phyloP scores from a whole-genome alignment of 2,797 vertebrate species.

The Myoxocephalus aenaeus region DNA sequence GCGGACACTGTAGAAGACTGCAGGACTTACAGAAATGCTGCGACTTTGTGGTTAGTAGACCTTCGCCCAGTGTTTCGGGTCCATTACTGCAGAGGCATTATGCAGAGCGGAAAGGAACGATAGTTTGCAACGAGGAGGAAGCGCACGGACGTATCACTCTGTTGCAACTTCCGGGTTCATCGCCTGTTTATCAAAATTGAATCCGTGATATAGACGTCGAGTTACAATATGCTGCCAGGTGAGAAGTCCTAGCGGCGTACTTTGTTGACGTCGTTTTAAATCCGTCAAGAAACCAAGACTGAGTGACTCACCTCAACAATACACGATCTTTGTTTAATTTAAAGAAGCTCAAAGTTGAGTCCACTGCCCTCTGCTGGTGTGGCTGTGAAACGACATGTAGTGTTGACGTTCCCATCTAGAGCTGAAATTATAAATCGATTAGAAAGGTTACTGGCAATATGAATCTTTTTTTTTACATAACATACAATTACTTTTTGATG shows the following conservation, averaged over 20 bases:
- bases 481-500: too few species aligned
- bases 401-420: not conserved
- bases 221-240: fast-evolving
- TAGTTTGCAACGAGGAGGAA: not conserved
- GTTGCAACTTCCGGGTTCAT: not conserved
- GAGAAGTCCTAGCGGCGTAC: fast-evolving
- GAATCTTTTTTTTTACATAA: too few species aligned
- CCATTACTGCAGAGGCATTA: conserved; percentile 30
- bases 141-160: conserved; percentile 6
- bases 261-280: not conserved
- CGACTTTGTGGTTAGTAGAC: conserved; percentile 31
- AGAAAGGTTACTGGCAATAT: too few species aligned
- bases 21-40: conserved; percentile 46
- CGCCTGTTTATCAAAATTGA: not conserved
- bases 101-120: conserved; percentile 6
- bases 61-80: conserved; percentile 36
- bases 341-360: not conserved
- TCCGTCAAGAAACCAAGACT: not conserved
- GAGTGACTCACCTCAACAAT: not conserved
- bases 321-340: conserved; percentile 37
- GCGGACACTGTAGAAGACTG: too few species aligned
- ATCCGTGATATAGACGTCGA: not conserved
- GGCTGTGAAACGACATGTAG: conserved; percentile 27
- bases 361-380: conserved; percentile 45
- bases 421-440: not conserved